These are phyloP conservation scores for Cinclus mexicanus DNA, from an alignment of 2,113 vertebrate genomes.

Conservation along the genomic window DNA sequence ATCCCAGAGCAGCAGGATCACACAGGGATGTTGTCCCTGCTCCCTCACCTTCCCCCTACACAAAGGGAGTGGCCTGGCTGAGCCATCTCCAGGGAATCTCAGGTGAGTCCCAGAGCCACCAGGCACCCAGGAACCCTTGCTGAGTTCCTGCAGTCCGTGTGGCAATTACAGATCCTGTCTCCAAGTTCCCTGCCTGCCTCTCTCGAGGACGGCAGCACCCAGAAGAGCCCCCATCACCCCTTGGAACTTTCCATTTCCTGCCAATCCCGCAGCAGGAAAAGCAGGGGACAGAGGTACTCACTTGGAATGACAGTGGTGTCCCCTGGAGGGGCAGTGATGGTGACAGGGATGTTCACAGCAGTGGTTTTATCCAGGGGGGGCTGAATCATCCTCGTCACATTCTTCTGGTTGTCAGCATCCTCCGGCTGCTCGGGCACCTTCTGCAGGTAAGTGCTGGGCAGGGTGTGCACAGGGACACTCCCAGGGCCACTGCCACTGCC, in stretches of 20 bases:
- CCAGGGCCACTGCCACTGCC: conserved; percentile 33
- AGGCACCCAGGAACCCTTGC: not conserved
- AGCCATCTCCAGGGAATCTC: not conserved
- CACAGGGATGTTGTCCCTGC: not conserved
- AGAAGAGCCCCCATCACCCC: not conserved
- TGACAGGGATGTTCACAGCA: conserved; percentile 81
- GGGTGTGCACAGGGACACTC: conserved; percentile 62
- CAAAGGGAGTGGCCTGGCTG: not conserved
- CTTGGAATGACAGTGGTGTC: conserved; percentile 84
- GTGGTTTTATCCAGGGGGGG: conserved; percentile 75
- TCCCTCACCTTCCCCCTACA: not conserved
- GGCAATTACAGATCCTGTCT: not conserved
- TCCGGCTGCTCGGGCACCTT: conserved; percentile 82
- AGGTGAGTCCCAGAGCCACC: not conserved
- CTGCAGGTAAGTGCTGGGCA: conserved; percentile 77
- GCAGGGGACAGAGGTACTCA: conserved; percentile 69
- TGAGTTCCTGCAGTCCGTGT: not conserved
- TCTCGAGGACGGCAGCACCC: not conserved
- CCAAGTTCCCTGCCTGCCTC: not conserved
- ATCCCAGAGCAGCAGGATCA: not conserved
- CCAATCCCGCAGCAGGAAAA: not conserved
- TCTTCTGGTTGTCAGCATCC: conserved; percentile 91
- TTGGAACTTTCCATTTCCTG: rapidly evolving
- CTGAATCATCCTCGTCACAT: conserved; percentile 81
- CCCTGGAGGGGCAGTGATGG: conserved; percentile 81